Base-by-base conservation (phyloP, 2,888 invertebrate species). In the Ceriagrion tenellum region DNA sequence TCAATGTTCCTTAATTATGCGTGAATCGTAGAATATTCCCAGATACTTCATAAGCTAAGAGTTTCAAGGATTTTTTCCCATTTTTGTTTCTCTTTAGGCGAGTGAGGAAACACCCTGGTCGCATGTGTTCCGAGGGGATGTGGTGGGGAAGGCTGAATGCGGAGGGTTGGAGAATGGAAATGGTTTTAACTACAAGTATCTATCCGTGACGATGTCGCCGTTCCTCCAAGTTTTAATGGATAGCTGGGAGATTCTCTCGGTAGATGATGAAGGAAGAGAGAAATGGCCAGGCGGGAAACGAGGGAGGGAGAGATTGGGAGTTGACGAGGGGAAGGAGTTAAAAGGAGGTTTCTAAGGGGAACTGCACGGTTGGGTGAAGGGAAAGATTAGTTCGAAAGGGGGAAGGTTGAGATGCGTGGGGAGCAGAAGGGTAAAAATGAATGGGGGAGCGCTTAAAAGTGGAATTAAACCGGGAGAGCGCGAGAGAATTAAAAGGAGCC, bases 181-280 rank as follows among this genome's bases (percentile, higher is more conserved):
- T 69, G 93, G 93, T 93, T 93, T 47, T 93, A 93, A 93, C 69
- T 93, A 74, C 93, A 47, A 93, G 93, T 40, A 69, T 26, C 69
- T 47, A 47, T 40, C 47, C 93, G 93, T 93, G 93, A 93, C 93
- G 93, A 74, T 59, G 59, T 2, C 63, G 69, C 47, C 69, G 47
- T 47, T 47, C 63, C 74, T 12, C 93, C 47, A 93, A 93, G 93
- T 93, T 93, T 93, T 93, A 93, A 93, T 93, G 93, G 93, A 93
- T 93, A 55, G 93, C 16, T n/a, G n/a, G 93, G 93, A 93, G 69
- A 69, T 47, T 93, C 93, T 74, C 93, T 40, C 10, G 47, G 93
- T 40, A 93, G 59, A 91, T 91, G 91, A 81, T 81, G 91, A 91
- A 93, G 69, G 69, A 59, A 40, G 59, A 59, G 59, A 59, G 91